Percentiles rank a stretch among this genome's conserved stretches.
phyloP scores from a whole-genome alignment of 2,113 vertebrate species.

The Cryptotis parvus region DNA sequence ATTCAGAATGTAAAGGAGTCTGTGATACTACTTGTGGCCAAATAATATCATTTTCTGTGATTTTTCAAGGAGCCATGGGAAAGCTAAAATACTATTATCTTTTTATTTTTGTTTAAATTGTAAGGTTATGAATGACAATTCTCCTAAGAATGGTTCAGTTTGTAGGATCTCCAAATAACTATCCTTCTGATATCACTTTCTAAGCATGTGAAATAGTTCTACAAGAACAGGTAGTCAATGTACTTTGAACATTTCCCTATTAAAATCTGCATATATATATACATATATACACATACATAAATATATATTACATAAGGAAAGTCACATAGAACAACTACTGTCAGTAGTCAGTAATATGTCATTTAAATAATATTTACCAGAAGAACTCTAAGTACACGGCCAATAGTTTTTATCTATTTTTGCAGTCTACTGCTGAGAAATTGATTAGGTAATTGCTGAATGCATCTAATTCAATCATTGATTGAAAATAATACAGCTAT shows the following conservation, averaged over 20 bases:
- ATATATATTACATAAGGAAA: too few species aligned
- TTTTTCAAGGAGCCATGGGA: slow-evolving; percentile 34
- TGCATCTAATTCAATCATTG: slow-evolving; percentile 47
- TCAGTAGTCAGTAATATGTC: slow-evolving; percentile 2
- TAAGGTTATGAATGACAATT: slow-evolving; percentile 12
- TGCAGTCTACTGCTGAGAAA: slow-evolving; percentile 36
- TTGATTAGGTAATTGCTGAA: slow-evolving; percentile 49
- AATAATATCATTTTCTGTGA: slow-evolving; percentile 38
- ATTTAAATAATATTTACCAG: slow-evolving; percentile 53
- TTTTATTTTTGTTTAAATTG: slow-evolving; percentile 40
- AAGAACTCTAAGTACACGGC: slow-evolving; percentile 39
- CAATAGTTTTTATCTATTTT: slow-evolving; percentile 39
- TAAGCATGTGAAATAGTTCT: slow-evolving; percentile 15
- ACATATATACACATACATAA: too few species aligned
- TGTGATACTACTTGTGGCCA: background rate
- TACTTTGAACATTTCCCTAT: slow-evolving; percentile 1
- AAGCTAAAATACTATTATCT: slow-evolving; percentile 50
- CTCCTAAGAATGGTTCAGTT: slow-evolving; percentile 28
- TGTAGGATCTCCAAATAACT: slow-evolving; percentile 1
- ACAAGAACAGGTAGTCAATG: slow-evolving; percentile 43
- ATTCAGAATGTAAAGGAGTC: slow-evolving; percentile 1
- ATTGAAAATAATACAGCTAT: slow-evolving; percentile 53
- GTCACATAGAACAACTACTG: too few species aligned
- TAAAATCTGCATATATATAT: background rate
- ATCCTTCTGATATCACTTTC: slow-evolving; percentile 30